phyloP scores from a whole-genome alignment of 2,797 vertebrate genomes.

The Garrulus glandarius region DNA sequence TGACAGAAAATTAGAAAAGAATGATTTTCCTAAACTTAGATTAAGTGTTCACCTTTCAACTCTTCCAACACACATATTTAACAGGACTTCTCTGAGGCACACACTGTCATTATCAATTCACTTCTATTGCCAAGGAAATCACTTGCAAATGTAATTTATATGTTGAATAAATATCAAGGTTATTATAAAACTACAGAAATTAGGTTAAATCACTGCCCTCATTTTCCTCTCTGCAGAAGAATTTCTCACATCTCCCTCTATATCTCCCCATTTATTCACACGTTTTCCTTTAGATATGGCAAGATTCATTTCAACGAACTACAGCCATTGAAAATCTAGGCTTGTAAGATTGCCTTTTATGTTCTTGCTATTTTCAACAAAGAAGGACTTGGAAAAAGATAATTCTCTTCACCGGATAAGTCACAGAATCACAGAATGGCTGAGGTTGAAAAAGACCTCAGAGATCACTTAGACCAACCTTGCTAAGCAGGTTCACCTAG shows the following conservation, averaged over 20 bases:
- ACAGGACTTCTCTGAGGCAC: not conserved
- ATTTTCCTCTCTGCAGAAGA: not conserved
- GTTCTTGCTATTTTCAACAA: not conserved
- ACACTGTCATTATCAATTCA: not conserved
- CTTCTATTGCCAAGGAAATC: not conserved
- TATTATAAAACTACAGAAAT: conserved; percentile 18
- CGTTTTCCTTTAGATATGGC: not conserved
- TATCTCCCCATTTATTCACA: not conserved
- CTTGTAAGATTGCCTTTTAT: not conserved
- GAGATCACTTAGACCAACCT: not conserved
- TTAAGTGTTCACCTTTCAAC: not conserved
- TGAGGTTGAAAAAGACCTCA: not conserved
- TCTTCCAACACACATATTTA: not conserved
- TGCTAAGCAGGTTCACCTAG: not conserved
- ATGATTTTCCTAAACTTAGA: not conserved
- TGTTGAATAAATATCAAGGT: not conserved
- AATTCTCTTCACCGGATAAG: not conserved
- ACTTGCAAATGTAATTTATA: conserved; percentile 3
- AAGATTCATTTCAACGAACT: not conserved
- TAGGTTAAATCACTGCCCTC: not conserved
- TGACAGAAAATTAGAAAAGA: not conserved
- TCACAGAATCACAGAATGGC: not conserved
- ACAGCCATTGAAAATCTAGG: not conserved
- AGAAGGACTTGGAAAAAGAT: not conserved
- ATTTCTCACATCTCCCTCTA: not conserved